A percentile compares a stretch with the other conserved stretches of the same genome.
These are phyloP conservation scores for Aricia agestis DNA, from an alignment of 1,140 invertebrate species.

Conservation along the genomic window DNA sequence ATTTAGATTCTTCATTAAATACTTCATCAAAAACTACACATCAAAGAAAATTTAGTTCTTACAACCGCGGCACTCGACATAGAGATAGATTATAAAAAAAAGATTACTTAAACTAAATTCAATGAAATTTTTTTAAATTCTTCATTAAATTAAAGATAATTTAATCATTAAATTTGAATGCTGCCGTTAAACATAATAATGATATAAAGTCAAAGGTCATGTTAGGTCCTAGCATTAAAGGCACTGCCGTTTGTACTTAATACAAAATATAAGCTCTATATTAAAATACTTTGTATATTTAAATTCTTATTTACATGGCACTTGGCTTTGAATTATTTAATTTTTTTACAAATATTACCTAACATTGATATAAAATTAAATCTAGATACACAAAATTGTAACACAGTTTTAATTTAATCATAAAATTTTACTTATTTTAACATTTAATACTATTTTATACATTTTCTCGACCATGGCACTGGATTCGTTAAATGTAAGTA, in stretches of 20 bases:
- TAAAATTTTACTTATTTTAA: neutral
- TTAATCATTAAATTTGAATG: too few species aligned
- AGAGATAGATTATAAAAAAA: too few species aligned
- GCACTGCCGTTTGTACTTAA: conserved; percentile 47
- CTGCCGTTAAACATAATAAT: too few species aligned
- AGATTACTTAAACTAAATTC: too few species aligned
- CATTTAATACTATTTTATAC: conserved; percentile 21
- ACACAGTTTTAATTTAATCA: neutral
- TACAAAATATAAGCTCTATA: conserved; percentile 30
- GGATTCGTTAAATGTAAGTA: conserved; percentile 30
- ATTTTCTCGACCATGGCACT: conserved; percentile 53
- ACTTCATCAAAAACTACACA: too few species aligned
- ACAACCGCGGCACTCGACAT: too few species aligned
- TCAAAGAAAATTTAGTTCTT: too few species aligned
- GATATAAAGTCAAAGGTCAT: neutral
- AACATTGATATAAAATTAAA: neutral
- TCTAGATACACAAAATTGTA: conserved; percentile 1
- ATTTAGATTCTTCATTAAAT: too few species aligned
- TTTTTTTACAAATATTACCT: neutral
- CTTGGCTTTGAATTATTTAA: conserved; percentile 8
- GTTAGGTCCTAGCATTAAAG: conserved; percentile 26
- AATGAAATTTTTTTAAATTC: too few species aligned
- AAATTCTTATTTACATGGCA: conserved; percentile 15
- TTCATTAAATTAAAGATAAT: too few species aligned
- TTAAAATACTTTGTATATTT: conserved; percentile 25